A percentile compares a stretch with the other conserved stretches of the same genome.
phyloP scores from a whole-genome alignment of 2,888 invertebrate species.

The Zootermopsis nevadensis region DNA sequence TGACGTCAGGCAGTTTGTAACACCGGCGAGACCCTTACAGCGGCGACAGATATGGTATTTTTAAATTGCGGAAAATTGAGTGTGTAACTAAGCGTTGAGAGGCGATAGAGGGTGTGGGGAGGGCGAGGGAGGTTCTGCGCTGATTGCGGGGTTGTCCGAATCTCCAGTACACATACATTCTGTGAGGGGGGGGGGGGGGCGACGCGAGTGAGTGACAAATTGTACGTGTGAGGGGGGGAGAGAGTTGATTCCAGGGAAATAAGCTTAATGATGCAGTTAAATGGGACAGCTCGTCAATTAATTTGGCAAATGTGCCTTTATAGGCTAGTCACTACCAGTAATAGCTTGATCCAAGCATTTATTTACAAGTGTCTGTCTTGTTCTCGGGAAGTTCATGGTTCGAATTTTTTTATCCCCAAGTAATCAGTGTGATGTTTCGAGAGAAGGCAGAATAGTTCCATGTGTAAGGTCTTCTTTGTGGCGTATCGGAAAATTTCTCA shows the following conservation, averaged over 20 bases:
- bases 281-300: slow-evolving; percentile 52
- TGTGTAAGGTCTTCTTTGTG: too few species aligned
- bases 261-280: slow-evolving; percentile 53
- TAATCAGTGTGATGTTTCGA: too few species aligned
- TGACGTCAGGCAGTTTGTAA: not conserved
- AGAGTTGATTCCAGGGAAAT: slow-evolving; percentile 48
- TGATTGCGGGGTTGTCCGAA: slow-evolving; percentile 27
- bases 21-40: not conserved
- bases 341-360: slow-evolving; percentile 16
- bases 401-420: too few species aligned
- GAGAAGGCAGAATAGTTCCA: too few species aligned
- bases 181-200: not conserved
- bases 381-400: too few species aligned
- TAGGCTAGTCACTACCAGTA: slow-evolving; percentile 20
- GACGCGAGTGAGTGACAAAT: slow-evolving; percentile 34
- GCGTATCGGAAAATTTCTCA: too few species aligned
- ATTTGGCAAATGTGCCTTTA: slow-evolving; percentile 49
- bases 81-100: slow-evolving; percentile 33
- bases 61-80: slow-evolving; percentile 34
- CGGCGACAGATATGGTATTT: slow-evolving; percentile 35
- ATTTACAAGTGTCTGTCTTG: not conserved
- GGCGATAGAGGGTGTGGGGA: not conserved
- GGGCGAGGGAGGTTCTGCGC: not conserved
- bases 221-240: slow-evolving; percentile 42
- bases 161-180: slow-evolving; percentile 16